phyloP scores from a whole-genome alignment of 2,113 vertebrate genomes.

The Casuarius casuarius region DNA sequence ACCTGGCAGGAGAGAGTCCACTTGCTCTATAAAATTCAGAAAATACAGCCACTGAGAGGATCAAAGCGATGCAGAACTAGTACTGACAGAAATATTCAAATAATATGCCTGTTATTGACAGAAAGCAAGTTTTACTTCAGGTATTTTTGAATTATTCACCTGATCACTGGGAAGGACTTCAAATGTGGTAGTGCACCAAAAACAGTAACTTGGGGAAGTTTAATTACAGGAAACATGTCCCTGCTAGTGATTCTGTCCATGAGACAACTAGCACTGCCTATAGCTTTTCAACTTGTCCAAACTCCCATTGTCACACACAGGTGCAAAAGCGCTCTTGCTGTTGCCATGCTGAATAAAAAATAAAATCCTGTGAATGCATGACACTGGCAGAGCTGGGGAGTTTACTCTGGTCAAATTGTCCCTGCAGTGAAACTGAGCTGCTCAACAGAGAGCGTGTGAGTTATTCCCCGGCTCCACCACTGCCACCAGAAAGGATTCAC shows the following conservation, averaged over 20 bases:
- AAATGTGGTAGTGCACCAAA: neutral
- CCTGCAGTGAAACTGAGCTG: neutral
- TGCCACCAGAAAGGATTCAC: neutral
- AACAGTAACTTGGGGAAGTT: fast-evolving
- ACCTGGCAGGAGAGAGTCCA: neutral
- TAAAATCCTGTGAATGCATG: neutral
- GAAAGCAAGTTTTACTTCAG: neutral
- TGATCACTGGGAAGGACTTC: neutral
- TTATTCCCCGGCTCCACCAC: neutral
- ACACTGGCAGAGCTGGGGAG: neutral
- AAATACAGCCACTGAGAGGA: neutral
- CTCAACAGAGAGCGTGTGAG: neutral
- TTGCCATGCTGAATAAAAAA: neutral
- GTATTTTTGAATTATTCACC: neutral
- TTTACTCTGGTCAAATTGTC: neutral
- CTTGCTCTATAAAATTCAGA: neutral
- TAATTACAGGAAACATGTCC: no score
- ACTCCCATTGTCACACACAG: neutral
- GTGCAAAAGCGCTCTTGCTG: neutral
- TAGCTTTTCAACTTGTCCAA: neutral
- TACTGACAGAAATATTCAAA: neutral
- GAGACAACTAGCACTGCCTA: neutral
- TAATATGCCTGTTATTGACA: neutral
- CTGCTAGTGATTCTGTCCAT: neutral
- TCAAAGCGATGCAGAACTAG: neutral